These are phyloP conservation scores for Rallus crepitans DNA, from an alignment of 2,797 vertebrate genomes.

Conservation along the genomic window DNA sequence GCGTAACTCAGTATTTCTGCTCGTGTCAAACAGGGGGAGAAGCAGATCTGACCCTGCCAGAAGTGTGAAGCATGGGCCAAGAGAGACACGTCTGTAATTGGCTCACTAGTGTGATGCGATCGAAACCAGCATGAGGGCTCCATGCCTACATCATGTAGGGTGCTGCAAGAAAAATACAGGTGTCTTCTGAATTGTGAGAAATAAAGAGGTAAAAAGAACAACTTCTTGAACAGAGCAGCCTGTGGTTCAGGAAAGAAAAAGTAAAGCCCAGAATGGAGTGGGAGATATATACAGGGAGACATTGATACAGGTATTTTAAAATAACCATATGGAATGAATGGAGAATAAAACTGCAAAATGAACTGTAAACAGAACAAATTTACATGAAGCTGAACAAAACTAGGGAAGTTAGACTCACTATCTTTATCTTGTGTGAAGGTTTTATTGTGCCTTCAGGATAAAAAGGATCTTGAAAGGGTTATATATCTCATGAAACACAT, in stretches of 20 bases:
- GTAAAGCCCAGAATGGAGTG: not conserved
- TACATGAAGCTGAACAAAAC: constrained; percentile 32
- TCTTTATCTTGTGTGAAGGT: constrained; percentile 37
- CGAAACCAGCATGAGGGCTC: not conserved
- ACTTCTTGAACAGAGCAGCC: not conserved
- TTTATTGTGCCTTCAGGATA: constrained; percentile 48
- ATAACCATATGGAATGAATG: not conserved
- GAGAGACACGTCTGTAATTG: not conserved
- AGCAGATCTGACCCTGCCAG: not conserved
- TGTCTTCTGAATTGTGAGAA: not conserved
- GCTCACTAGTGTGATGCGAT: not conserved
- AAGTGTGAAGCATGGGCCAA: not conserved
- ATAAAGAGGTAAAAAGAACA: not conserved
- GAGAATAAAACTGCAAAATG: constrained; percentile 35
- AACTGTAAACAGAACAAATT: constrained; percentile 49
- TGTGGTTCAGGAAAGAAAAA: not conserved
- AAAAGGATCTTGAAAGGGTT: constrained; percentile 37
- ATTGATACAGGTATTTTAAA: not conserved
- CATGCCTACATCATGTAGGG: not conserved
- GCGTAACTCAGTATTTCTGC: not conserved
- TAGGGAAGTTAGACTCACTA: not conserved
- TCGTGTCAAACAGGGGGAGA: not conserved
- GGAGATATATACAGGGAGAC: not conserved
- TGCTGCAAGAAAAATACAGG: not conserved
- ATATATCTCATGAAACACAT: constrained; percentile 20